A percentile compares a stretch with the other conserved stretches of the same genome.
Conservation (phyloP, 2,113 vertebrate species). For the Perca schrenkii region DNA sequence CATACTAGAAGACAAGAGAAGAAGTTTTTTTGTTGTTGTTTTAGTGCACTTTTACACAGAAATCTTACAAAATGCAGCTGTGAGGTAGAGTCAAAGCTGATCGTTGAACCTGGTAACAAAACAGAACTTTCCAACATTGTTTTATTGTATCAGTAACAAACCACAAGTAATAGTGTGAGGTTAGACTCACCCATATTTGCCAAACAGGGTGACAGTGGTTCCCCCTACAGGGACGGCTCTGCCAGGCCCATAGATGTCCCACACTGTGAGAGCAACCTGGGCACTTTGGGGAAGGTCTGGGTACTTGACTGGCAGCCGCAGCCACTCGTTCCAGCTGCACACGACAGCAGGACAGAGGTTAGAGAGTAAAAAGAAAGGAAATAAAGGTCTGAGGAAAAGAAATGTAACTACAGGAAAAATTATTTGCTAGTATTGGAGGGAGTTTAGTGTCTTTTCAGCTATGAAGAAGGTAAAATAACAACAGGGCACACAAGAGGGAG, state of each 20-base stretch:
- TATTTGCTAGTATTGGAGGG: background rate
- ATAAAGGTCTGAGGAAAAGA: background rate
- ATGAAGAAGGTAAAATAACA: background rate
- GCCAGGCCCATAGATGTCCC: conserved; percentile 98
- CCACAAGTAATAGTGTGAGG: background rate
- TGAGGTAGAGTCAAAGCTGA: background rate
- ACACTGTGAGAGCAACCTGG: conserved; percentile 95
- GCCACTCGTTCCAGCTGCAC: conserved; percentile 97
- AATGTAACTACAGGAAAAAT: background rate
- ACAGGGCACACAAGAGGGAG: background rate
- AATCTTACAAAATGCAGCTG: background rate
- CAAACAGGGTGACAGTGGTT: conserved; percentile 95
- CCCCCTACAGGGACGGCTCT: conserved; percentile 95
- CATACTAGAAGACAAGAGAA: conserved; percentile 85
- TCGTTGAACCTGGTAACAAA: background rate
- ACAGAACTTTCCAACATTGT: background rate
- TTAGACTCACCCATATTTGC: conserved; percentile 93
- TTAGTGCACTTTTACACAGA: background rate
- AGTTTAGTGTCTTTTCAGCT: background rate
- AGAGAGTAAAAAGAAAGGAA: background rate
- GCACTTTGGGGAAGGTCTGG: conserved; percentile 96
- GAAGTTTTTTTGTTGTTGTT: background rate
- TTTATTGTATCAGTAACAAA: background rate
- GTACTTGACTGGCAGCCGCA: conserved; percentile 96
- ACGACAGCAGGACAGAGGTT: background rate